phyloP scores from a whole-genome alignment of 2,113 vertebrate genomes.

The Pseudonaja textilis region DNA sequence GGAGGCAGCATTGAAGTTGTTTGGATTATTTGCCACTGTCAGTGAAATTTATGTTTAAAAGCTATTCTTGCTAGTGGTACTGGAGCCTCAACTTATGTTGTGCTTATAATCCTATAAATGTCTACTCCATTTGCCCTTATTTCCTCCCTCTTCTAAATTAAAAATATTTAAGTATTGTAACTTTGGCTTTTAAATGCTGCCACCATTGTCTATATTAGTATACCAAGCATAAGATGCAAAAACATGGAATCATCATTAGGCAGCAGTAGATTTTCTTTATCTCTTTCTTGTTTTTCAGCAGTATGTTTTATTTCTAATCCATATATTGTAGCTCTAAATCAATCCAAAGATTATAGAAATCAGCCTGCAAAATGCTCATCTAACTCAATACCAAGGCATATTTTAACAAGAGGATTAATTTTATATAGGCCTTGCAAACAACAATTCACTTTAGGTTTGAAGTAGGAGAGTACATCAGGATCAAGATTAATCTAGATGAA shows the following conservation, averaged over 20 bases:
- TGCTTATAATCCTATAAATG: neutral
- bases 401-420: neutral
- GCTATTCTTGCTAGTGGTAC: neutral
- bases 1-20: neutral
- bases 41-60: neutral
- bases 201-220: neutral
- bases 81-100: neutral
- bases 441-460: neutral
- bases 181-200: neutral
- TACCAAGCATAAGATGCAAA: neutral
- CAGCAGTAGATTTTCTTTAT: neutral
- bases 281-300: neutral
- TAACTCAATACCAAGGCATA: neutral
- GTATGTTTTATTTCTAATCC: neutral
- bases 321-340: neutral
- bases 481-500: neutral
- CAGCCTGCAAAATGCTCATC: neutral
- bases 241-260: neutral
- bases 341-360: neutral
- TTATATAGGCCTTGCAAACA: neutral
- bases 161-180: neutral
- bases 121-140: neutral
- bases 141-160: neutral
- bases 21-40: neutral
- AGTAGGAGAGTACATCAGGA: neutral